These are phyloP conservation scores for Aplochiton taeniatus DNA, from an alignment of 2,797 vertebrate species.

Conservation along the genomic window DNA sequence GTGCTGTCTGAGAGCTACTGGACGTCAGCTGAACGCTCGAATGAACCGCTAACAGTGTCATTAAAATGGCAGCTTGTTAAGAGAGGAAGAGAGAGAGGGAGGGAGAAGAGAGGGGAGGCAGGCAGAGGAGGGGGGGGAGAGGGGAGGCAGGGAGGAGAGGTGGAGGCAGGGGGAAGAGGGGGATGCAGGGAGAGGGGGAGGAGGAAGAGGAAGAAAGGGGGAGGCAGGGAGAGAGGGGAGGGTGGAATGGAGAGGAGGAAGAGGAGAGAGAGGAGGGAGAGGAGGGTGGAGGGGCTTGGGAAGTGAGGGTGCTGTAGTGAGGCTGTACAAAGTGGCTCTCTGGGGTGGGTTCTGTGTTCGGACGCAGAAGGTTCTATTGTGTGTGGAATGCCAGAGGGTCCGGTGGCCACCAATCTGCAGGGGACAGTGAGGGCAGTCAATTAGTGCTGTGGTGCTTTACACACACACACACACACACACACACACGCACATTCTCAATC, in stretches of 20 bases:
- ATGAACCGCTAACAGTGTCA: constrained; percentile 49
- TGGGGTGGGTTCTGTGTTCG: no score
- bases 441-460: background rate
- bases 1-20: background rate
- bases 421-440: no score
- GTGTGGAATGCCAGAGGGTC: no score
- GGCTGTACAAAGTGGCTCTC: no score
- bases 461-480: background rate
- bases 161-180: no score
- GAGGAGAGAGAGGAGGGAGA: no score
- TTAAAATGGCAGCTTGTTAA: constrained; percentile 59
- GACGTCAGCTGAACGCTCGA: constrained; percentile 37
- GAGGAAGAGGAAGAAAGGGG: background rate
- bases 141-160: no score
- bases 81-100: background rate
- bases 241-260: background rate
- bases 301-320: no score
- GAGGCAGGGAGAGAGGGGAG: background rate
- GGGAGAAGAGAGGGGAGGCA: background rate
- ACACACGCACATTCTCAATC: no score
- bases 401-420: no score
- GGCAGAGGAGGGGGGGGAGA: background rate
- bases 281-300: no score
- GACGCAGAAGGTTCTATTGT: no score
- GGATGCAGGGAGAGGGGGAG: background rate